Evolutionary conservation across 2,113 vertebrate species (phyloP).

Genomic region (human): DNA sequence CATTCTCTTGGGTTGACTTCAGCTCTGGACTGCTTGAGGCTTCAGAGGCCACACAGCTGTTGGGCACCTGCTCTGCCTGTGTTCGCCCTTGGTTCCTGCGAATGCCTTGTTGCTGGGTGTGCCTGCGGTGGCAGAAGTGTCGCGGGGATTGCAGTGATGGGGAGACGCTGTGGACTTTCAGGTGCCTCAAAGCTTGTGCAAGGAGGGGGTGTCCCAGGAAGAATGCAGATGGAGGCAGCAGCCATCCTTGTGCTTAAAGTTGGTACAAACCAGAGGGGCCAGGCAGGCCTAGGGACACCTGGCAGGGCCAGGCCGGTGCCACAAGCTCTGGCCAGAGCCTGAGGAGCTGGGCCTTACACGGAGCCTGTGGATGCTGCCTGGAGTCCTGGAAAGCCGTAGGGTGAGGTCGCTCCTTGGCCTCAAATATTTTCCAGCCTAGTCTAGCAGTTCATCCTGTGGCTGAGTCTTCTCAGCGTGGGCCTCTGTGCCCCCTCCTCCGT

Average conservation of each 20-base stretch:
- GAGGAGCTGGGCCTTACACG: fast-evolving
- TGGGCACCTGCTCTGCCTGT: neutral
- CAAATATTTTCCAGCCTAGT: fast-evolving
- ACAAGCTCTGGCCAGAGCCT: neutral
- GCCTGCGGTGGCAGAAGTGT: too few species aligned
- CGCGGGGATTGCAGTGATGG: fast-evolving
- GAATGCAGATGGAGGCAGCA: neutral
- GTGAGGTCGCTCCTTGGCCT: fast-evolving
- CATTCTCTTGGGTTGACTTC: neutral
- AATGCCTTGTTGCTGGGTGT: too few species aligned
- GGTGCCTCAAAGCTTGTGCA: too few species aligned
- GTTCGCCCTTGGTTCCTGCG: neutral
- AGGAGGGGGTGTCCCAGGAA: neutral
- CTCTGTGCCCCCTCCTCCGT: fast-evolving
- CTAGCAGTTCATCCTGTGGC: fast-evolving
- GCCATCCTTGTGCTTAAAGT: too few species aligned
- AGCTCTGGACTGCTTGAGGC: neutral
- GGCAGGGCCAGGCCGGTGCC: neutral
- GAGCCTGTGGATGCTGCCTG: neutral
- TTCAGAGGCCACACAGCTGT: neutral
- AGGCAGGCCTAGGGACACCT: too few species aligned
- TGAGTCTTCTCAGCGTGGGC: fast-evolving
- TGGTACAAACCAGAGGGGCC: neutral
- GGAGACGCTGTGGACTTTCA: fast-evolving
- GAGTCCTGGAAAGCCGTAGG: neutral